Percentiles rank a stretch among this genome's conserved stretches.
Conservation (phyloP, 2,113 vertebrate species). For the Actenoides lindsayi region DNA sequence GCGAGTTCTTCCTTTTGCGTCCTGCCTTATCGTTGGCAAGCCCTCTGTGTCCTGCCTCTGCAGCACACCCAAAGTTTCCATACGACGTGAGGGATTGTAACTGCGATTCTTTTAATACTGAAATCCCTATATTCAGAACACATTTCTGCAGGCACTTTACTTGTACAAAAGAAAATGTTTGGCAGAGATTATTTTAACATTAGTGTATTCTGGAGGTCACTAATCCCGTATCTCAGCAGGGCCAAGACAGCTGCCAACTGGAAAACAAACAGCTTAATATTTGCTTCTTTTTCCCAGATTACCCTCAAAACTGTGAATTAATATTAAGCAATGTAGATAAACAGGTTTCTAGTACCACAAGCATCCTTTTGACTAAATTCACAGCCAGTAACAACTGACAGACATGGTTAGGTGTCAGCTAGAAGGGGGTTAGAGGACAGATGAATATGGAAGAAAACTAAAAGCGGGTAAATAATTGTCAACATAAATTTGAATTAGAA, state of each 20-base stretch:
- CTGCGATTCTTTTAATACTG: not conserved
- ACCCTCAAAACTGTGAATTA: not conserved
- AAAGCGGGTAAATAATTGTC: not conserved
- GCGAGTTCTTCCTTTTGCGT: not conserved
- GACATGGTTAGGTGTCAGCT: not conserved
- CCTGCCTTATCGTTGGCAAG: not conserved
- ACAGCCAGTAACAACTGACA: not conserved
- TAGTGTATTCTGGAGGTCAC: not conserved
- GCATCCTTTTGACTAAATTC: not conserved
- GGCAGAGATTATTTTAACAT: not conserved
- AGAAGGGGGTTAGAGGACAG: not conserved
- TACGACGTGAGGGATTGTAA: fast-evolving
- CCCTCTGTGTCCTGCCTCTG: not conserved
- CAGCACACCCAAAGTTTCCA: not conserved
- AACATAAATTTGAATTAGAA: not conserved
- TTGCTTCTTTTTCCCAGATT: not conserved
- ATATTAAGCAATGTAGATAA: not conserved
- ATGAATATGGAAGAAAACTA: not conserved
- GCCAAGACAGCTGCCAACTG: not conserved
- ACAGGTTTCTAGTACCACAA: not conserved
- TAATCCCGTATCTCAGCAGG: not conserved
- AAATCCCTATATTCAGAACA: not conserved
- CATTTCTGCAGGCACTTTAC: not conserved
- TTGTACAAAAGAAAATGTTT: not conserved
- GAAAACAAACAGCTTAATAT: not conserved